Percentiles rank a stretch among this genome's conserved stretches.
Conservation (phyloP, 2,797 vertebrate genomes). For the Aeoliscus strigatus region DNA sequence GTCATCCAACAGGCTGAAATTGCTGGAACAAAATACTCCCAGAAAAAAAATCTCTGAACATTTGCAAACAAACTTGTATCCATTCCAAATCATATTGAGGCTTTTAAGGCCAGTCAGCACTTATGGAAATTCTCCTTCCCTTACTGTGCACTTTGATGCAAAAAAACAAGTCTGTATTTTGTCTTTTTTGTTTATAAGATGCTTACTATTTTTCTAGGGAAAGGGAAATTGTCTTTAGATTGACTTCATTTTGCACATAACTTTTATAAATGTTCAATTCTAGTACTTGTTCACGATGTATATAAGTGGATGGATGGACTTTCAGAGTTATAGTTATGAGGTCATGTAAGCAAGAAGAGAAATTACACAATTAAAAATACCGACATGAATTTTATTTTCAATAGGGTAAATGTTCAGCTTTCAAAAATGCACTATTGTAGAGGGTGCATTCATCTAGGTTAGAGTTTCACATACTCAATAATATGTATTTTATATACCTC, state of each 20-base stretch:
- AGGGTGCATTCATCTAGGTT: slow-evolving; percentile 42
- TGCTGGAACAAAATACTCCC: too few species aligned
- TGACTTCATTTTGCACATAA: slow-evolving; percentile 55
- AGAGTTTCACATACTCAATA: slow-evolving; percentile 32
- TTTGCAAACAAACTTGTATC: slow-evolving; percentile 23
- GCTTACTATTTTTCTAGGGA: slow-evolving; percentile 59
- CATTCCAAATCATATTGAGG: slow-evolving; percentile 61
- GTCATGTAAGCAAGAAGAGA: slow-evolving; percentile 3
- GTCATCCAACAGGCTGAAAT: too few species aligned
- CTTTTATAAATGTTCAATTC: slow-evolving; percentile 40
- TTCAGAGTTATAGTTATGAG: slow-evolving; percentile 3
- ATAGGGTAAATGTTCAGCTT: too few species aligned
- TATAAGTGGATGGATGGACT: slow-evolving; percentile 14
- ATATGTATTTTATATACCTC: slow-evolving; percentile 59
- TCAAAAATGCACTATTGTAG: slow-evolving; percentile 31
- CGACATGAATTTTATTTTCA: not conserved
- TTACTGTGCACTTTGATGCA: slow-evolving; percentile 51
- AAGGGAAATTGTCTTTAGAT: slow-evolving; percentile 36
- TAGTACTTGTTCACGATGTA: slow-evolving; percentile 18
- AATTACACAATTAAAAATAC: slow-evolving; percentile 12
- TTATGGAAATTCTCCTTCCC: slow-evolving; percentile 31
- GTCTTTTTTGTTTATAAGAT: slow-evolving; percentile 53
- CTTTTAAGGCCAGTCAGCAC: slow-evolving; percentile 50
- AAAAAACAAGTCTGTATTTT: slow-evolving; percentile 51
- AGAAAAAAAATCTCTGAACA: too few species aligned